Percentiles rank a stretch among this genome's conserved stretches.
phyloP scores from a whole-genome alignment of 1,140 invertebrate genomes.

The Scaptomyza pallida region DNA sequence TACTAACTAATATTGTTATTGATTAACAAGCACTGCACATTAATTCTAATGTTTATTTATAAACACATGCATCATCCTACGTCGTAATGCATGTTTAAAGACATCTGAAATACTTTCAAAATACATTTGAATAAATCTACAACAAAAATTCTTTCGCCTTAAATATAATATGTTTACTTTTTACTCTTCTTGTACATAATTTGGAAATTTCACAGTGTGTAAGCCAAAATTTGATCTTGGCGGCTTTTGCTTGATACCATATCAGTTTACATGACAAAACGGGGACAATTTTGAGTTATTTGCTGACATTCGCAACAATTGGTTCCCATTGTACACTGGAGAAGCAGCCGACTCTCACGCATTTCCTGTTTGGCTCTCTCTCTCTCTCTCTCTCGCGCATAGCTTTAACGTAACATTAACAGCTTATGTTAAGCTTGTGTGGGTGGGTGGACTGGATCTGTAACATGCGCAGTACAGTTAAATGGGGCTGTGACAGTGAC shows the following conservation, averaged over 20 bases:
- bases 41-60: constrained; percentile 68
- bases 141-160: constrained; percentile 52
- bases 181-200: too few species aligned
- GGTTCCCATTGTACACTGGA: background rate
- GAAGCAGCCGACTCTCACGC: background rate
- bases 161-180: background rate
- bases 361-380: constrained; percentile 8
- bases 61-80: constrained; percentile 20
- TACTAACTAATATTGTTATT: constrained; percentile 58
- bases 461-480: constrained; percentile 29
- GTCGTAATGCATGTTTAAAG: constrained; percentile 16
- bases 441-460: constrained; percentile 11
- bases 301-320: background rate
- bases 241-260: constrained; percentile 6
- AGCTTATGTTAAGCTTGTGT: constrained; percentile 12
- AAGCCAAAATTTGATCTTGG: background rate
- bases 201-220: too few species aligned
- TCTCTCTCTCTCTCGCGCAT: too few species aligned
- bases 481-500: background rate
- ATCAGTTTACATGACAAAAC: constrained; percentile 1
- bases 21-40: constrained; percentile 70
- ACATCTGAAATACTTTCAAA: constrained; percentile 44
- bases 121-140: constrained; percentile 70
- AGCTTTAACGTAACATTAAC: constrained; percentile 9
- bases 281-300: background rate